These are phyloP conservation scores for Samia ricini DNA, from an alignment of 1,140 invertebrate genomes.

Conservation along the genomic window DNA sequence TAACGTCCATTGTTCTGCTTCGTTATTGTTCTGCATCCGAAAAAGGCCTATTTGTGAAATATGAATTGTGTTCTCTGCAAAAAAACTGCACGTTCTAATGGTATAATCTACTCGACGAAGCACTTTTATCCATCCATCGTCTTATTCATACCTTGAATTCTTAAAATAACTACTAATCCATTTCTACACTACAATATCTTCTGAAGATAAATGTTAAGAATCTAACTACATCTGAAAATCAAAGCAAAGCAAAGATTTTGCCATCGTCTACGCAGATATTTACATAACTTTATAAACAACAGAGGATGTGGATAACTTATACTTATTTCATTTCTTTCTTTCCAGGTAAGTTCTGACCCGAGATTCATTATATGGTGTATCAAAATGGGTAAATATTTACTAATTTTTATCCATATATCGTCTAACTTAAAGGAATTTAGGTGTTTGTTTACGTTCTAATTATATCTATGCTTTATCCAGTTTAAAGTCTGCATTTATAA, in stretches of 20 bases:
- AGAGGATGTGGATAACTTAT: background rate
- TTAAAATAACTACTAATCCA: no score
- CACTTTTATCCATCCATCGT: no score
- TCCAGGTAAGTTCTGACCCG: conserved; percentile 28
- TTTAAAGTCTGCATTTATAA: no score
- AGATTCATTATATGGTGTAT: no score
- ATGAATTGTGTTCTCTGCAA: conserved; percentile 10
- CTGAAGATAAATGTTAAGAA: background rate
- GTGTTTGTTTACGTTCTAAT: no score
- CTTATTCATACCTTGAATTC: no score
- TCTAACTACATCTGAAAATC: background rate
- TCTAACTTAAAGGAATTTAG: no score
- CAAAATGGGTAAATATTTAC: background rate
- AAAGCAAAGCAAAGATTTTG: no score
- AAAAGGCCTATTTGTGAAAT: conserved; percentile 22
- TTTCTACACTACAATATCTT: no score
- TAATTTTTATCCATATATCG: no score
- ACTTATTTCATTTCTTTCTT: conserved; percentile 18
- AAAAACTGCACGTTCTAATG: background rate
- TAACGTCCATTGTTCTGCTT: conserved; percentile 19
- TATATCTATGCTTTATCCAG: no score
- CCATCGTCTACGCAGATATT: no score
- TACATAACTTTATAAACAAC: background rate
- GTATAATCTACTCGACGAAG: background rate
- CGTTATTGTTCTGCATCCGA: conserved; percentile 17